Base-by-base conservation (phyloP, 2,113 vertebrate genomes). In the Nibea albiflora region DNA sequence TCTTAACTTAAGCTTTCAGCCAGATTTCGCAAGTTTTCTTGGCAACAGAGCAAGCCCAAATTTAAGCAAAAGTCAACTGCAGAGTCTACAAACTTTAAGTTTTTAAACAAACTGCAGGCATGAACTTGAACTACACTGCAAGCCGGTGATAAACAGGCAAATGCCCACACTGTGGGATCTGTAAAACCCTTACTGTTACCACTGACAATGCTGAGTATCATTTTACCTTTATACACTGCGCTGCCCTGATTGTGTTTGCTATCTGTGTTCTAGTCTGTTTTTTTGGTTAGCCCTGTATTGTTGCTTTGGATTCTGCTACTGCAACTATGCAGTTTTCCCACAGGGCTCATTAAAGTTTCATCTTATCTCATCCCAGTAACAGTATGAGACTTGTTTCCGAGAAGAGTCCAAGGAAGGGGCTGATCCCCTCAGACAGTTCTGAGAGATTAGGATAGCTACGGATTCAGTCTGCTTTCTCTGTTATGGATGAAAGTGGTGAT, bases 401-500 rank as follows among this genome's bases (percentile, higher is more conserved):
- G 35, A 88, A n/a, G 24, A 65, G 35, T 80, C 58, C 17, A 47
- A 31, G 4, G 31, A 0, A 8, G 20, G 10, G 53, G 11, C 53
- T 46, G 4, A 78, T 14, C 50, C 61, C 54, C 26, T 71, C 67
- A 15, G 73, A 83, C 39, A 56, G 65, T 69, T 62, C 53, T 61
- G 17, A n/a, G 64, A 80, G 47, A 68, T 80, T 78, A 42, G 20
- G 73, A 78, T 24, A 22, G 73, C 42, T 76, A 66, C 54, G 53
- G 62, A 74, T 58, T 70, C 46, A 61, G 28, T 79, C 47, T 52
- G 19, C 56, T 76, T 70, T 76, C 73, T 87, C 75, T 85, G 80
- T 58, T 83, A 42, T 57, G 63, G 62, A 76, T 73, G 66, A 83
- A 88, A 70, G 58, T 49, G 73, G 69, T 62, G 81, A 87, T 92